A percentile compares a stretch with the other conserved stretches of the same genome.
phyloP scores from a whole-genome alignment of 2,888 invertebrate genomes.

The Liopterus haemorrhoidalis region DNA sequence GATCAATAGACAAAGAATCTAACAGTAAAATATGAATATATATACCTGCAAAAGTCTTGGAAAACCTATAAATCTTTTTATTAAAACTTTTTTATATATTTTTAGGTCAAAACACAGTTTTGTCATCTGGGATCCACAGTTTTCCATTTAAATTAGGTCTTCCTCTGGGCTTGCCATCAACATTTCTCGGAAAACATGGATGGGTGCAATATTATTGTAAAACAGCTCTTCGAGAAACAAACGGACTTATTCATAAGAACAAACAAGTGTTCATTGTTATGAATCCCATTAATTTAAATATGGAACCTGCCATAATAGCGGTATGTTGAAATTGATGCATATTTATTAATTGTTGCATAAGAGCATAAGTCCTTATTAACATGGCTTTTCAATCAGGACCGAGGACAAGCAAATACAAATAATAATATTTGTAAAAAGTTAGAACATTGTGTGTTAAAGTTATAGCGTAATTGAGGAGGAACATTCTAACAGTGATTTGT shows the following conservation, averaged over 20 bases:
- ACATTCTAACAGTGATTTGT: too few species aligned
- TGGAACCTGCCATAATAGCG: slow-evolving; percentile 80
- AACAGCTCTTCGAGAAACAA: slow-evolving; percentile 80
- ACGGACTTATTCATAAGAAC: slow-evolving; percentile 86
- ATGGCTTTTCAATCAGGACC: too few species aligned
- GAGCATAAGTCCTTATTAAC: too few species aligned
- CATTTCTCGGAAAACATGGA: slow-evolving; percentile 87
- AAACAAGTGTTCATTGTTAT: slow-evolving; percentile 96
- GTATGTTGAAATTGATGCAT: too few species aligned
- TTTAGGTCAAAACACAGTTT: slow-evolving; percentile 71
- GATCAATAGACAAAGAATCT: too few species aligned
- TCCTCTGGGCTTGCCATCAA: slow-evolving; percentile 84
- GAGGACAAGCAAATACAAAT: too few species aligned
- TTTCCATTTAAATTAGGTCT: slow-evolving; percentile 90
- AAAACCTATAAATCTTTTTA: not conserved
- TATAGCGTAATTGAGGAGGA: too few species aligned
- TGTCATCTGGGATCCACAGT: slow-evolving; percentile 90
- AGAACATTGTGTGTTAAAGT: too few species aligned
- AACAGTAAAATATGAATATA: too few species aligned
- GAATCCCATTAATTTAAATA: slow-evolving; percentile 90
- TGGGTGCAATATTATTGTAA: slow-evolving; percentile 95
- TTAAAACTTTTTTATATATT: slow-evolving; percentile 18
- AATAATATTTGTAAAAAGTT: too few species aligned
- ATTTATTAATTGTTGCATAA: too few species aligned
- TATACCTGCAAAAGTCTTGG: slow-evolving; percentile 1